Base-by-base conservation (phyloP, 2,113 vertebrate genomes). In the Formicarius rufipectus region DNA sequence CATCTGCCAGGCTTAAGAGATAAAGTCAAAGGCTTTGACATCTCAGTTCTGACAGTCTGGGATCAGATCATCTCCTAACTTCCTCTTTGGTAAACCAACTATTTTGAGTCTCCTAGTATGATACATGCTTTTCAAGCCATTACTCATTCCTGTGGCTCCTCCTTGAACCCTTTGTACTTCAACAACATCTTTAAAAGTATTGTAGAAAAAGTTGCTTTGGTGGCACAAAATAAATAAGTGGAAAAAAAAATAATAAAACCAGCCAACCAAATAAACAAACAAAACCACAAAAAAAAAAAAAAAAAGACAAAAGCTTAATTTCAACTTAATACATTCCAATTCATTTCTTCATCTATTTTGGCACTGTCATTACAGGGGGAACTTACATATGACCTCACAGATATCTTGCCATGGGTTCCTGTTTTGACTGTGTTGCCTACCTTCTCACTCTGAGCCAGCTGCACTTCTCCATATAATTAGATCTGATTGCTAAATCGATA, bases 71-170 rank as follows among this genome's bases (percentile, higher is more conserved):
- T 55, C 20, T 93, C 62, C 31, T 72, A 28, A 50, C 24, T 78
- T 93, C 71, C 74, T 78, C 49, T 87, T 71, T 16, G 28, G 74
- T 72, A 63, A 91, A 60, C 35, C 66, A 93, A 27, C 39, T 87
- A 4, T 84, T 87, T 60, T 77, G 59, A 42, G 14, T 45, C 12
- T 89, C 14, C 31, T 64, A 49, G 20, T 16, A 35, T 27, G 25
- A 50, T 35, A 45, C 12, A 30, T 52, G 31, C 75, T 91, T 93
- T 87, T 82, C 21, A 91, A 91, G 27, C 7, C 0, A 3, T 87
- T 95, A 87, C 24, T 97, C 84, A 89, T 59, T 28, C 33, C 20
- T 45, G 53, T 79, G 66, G 47, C 62, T 91, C 40, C 66, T 40
- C 5, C 45, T 49, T 16, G 71, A 94, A n/a, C 28, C 22, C 66